Conservation (phyloP, 2,888 invertebrate species). For the Ichneumoninae sp. region DNA sequence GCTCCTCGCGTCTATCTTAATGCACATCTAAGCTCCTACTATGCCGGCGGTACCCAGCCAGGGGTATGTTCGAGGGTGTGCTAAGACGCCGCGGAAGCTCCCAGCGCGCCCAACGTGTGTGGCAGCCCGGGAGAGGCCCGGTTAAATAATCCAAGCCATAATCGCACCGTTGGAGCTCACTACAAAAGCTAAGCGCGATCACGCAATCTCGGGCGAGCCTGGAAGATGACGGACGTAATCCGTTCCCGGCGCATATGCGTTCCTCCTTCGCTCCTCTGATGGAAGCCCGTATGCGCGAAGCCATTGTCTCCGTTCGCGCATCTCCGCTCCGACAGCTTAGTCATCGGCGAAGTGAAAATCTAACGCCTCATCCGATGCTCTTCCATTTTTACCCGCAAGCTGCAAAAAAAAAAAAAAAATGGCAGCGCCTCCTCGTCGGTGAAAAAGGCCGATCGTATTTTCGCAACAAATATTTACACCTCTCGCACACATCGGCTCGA, state of each 20-base stretch:
- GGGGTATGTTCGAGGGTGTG: background rate
- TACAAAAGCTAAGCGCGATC: conserved; percentile 57
- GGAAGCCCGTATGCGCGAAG: conserved; percentile 2
- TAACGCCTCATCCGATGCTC: background rate
- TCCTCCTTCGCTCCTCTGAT: conserved; percentile 20
- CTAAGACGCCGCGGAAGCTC: background rate
- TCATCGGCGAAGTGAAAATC: conserved; percentile 21
- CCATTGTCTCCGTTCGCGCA: background rate
- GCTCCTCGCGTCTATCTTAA: background rate
- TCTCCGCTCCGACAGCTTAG: background rate
- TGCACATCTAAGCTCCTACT: background rate
- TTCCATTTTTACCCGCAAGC: background rate
- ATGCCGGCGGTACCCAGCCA: background rate
- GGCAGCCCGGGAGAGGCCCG: conserved; percentile 15
- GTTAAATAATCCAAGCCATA: conserved; percentile 43
- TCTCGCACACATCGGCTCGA: background rate
- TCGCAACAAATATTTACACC: conserved; percentile 11
- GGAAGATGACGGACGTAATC: conserved; percentile 54
- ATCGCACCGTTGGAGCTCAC: conserved; percentile 35
- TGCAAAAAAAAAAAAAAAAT: background rate
- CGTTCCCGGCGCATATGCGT: conserved; percentile 24
- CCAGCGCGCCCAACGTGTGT: background rate
- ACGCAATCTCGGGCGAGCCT: conserved; percentile 20
- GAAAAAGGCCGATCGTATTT: conserved; percentile 9
- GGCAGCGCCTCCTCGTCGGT: background rate